Conservation (phyloP, 2,113 vertebrate genomes). For the Laticauda laticaudata region DNA sequence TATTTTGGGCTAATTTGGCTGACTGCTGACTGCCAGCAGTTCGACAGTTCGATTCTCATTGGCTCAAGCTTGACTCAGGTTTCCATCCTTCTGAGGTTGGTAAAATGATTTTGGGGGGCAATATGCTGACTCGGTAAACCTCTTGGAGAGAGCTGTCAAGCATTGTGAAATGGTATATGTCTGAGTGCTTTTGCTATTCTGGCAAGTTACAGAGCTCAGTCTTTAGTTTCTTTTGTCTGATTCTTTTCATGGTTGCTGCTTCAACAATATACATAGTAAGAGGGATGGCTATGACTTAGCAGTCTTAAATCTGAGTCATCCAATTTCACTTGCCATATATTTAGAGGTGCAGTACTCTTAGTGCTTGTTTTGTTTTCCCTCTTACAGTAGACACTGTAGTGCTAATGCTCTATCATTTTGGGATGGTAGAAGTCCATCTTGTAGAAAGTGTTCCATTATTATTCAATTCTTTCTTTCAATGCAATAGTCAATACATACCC, state of each 20-base stretch:
- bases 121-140: background rate
- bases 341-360: background rate
- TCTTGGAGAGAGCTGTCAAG: background rate
- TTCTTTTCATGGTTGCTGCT: background rate
- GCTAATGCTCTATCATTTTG: background rate
- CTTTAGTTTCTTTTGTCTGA: background rate
- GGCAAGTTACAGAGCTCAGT: background rate
- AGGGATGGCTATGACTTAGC: background rate
- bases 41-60: background rate
- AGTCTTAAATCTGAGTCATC: background rate
- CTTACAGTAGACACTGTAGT: background rate
- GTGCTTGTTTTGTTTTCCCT: background rate
- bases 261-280: background rate
- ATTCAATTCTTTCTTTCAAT: background rate
- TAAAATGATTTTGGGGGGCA: background rate
- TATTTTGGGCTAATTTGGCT: background rate
- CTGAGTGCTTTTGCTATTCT: background rate
- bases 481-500: background rate
- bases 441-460: background rate
- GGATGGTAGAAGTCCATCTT: background rate
- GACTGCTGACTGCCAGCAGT: background rate
- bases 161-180: background rate
- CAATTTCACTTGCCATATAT: background rate
- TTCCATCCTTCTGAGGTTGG: background rate
- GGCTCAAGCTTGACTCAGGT: background rate